Percentiles rank a stretch among this genome's conserved stretches.
phyloP scores from a whole-genome alignment of 2,113 vertebrate genomes.

The Bucco capensis region DNA sequence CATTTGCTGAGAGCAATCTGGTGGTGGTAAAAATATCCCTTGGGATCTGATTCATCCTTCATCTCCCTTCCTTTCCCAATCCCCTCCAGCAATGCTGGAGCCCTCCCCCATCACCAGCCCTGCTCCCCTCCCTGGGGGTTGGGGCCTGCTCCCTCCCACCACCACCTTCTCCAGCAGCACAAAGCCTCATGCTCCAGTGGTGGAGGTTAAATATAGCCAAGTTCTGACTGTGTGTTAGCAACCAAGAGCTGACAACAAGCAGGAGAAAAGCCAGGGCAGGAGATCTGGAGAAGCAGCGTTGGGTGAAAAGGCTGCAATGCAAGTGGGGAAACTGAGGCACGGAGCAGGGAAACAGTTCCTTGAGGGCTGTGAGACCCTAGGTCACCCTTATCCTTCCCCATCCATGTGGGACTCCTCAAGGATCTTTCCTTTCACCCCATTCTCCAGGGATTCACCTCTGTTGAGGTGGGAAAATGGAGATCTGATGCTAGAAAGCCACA shows the following conservation, averaged over 20 bases:
- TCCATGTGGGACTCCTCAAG: too few relatives aligned
- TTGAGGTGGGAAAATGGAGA: too few relatives aligned
- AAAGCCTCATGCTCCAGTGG: neutral
- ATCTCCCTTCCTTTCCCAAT: neutral
- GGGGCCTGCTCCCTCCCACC: neutral
- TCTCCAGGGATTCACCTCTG: too few relatives aligned
- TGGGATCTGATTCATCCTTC: neutral
- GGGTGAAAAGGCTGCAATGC: fast-evolving
- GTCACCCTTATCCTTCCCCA: too few relatives aligned
- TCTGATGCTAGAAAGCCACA: neutral
- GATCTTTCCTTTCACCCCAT: too few relatives aligned
- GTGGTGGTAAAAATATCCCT: conserved; percentile 1
- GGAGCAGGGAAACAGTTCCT: neutral
- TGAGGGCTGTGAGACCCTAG: neutral
- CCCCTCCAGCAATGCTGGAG: neutral
- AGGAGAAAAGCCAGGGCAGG: neutral
- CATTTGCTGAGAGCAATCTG: conserved; percentile 7
- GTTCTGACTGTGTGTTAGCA: neutral
- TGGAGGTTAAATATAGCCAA: neutral
- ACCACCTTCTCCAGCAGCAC: neutral
- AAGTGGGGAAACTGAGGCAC: neutral
- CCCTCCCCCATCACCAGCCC: neutral
- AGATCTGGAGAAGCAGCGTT: neutral
- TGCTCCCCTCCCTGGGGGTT: neutral
- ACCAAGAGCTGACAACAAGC: neutral